Evolutionary conservation across 2,888 invertebrate genomes (phyloP), one percentile per base, ranked within the genome.

Genomic region (Deilephila elpenor): DNA sequence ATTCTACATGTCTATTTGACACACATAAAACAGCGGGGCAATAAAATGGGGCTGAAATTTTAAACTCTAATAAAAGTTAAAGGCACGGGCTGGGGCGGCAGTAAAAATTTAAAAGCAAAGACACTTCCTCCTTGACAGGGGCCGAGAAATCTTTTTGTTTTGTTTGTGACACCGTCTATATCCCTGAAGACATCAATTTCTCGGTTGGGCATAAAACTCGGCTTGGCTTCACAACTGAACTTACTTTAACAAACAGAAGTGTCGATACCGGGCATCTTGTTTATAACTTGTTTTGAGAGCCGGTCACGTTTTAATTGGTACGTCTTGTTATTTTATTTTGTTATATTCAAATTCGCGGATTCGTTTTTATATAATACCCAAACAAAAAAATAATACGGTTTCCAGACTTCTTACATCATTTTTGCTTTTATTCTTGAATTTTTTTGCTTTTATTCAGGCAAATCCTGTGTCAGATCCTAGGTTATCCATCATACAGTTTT

Each of bases 111-210:
- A 82, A 29, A 67, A 51, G 67, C 81, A 81, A 83, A 80, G 83
- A 81, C 81, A 83, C 78, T 85, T 83, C 82, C 81, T 73, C 77
- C 80, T 77, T 74, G 78, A 77, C 78, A 80, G 82, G 85, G 79
- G 79, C 79, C 83, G 80, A 82, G 80, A 82, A 81, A 82, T 84
- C 82, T 86, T 86, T 84, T 51, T 67, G 67, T 87, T 88, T 87
- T 84, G 82, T 85, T 86, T 83, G 81, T 78, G 81, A 85, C 84
- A 79, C 79, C 78, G 77, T 73, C 75, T 73, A 70, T 53, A 78
- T 79, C 82, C 82, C 78, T 62, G 77, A 76, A 85, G 82, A 80
- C 81, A 85, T 85, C 84, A 84, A 85, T 86, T 82, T 82, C 79
- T 80, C 79, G 79, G 78, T 79, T 81, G 78, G 77, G 73, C 79